Conservation (phyloP, 2,888 invertebrate species). For the Melanostoma mellinum region DNA sequence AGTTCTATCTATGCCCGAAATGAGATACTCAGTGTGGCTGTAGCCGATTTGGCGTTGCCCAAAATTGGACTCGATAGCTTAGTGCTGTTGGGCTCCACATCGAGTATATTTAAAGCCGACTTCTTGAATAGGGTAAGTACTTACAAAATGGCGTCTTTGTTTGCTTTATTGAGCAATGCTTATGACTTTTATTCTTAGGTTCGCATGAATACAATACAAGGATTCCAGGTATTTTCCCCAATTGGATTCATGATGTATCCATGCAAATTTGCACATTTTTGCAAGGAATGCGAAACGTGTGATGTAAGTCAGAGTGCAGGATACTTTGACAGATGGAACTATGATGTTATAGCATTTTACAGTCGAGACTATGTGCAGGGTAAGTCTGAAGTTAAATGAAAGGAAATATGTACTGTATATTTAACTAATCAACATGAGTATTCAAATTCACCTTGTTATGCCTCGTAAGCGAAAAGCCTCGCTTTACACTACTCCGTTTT, state of each 20-base stretch:
- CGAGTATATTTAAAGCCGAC: slow-evolving; percentile 89
- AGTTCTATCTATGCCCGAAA: slow-evolving; percentile 80
- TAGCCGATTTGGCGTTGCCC: slow-evolving; percentile 87
- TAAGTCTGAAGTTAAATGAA: slow-evolving; percentile 78
- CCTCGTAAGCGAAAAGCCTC: too few relatives aligned
- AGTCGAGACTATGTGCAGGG: slow-evolving; percentile 90
- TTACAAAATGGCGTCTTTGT: too few relatives aligned
- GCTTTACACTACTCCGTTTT: too few relatives aligned
- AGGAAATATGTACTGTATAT: neutral
- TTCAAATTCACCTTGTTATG: too few relatives aligned
- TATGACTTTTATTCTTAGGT: slow-evolving; percentile 84
- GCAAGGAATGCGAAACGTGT: slow-evolving; percentile 83
- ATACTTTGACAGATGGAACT: slow-evolving; percentile 89
- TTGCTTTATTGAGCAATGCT: too few relatives aligned
- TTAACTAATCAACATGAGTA: neutral
- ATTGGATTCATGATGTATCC: slow-evolving; percentile 95
- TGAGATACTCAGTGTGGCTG: slow-evolving; percentile 82
- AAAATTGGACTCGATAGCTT: slow-evolving; percentile 89
- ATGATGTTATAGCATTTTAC: slow-evolving; percentile 90
- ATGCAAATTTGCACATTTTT: slow-evolving; percentile 84
- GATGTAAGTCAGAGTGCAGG: slow-evolving; percentile 90
- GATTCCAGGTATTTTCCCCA: slow-evolving; percentile 95
- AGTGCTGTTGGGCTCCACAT: slow-evolving; percentile 86
- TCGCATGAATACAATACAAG: slow-evolving; percentile 95
- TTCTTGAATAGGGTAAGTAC: slow-evolving; percentile 92